Base-by-base conservation (phyloP, 2,113 vertebrate species). In the Pica pica region DNA sequence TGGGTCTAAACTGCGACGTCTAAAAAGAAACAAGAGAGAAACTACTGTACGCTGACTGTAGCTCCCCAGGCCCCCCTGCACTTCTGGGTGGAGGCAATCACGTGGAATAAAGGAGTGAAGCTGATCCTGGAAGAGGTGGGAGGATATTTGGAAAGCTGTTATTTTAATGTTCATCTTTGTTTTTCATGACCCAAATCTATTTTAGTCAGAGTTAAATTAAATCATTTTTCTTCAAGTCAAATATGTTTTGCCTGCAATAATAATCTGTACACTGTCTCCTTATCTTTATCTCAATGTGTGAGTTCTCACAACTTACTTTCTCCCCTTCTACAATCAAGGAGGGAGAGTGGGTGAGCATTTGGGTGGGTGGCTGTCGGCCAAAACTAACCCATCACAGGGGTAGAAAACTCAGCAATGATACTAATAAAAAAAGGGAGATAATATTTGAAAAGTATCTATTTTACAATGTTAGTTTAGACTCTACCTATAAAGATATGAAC, bases 91-190 rank as follows among this genome's bases (percentile, higher is more conserved):
- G 3, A 31, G 13, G 11, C 30, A 80, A 17, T 24, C 3, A 11
- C 44, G 17, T n/a, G 13, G 18, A 90, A 35, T 27, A 47, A 68
- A 35, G 6, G 16, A 76, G 2, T 20, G 16, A 86, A 70, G 13
- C 1, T 30, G 7, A 63, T 3, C 5, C 31, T 52, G 4, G 10
- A 19, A 70, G 7, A 57, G 0, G 1, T 7, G 7, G 9, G 5
- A 47, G 18, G 6, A 80, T 59, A 55, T 41, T 5, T 79, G 18
- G 10, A 52, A 89, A 67, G 11, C 8, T 46, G 35, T 9, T 80
- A 16, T 14, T 55, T 65, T 31, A 65, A n/a, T 67, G 6, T 52
- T 59, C 3, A 1, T 74, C 53, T 74, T 67, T 35, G 2, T 67
- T 74, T 26, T 19, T 39, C 23, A 39, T 39, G 7, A 39, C 13